Evolutionary conservation across 1,140 invertebrate species (phyloP).

Genomic region (Drosophila tsacasi): DNA sequence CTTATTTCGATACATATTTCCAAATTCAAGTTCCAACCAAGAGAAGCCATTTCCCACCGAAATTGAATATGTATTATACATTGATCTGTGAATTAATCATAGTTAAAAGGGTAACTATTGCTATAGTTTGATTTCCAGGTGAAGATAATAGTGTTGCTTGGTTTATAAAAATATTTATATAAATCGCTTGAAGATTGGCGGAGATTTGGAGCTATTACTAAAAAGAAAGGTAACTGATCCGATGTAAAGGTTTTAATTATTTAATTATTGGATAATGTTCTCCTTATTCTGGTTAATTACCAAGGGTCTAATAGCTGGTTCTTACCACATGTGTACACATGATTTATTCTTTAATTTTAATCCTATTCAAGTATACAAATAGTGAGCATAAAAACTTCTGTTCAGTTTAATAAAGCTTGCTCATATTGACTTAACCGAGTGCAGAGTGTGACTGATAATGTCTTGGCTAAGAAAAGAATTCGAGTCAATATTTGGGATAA

Average conservation of each 20-base stretch:
- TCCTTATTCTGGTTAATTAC: background rate
- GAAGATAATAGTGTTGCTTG: background rate
- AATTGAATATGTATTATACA: background rate
- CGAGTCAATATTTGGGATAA: slow-evolving; percentile 11
- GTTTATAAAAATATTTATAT: background rate
- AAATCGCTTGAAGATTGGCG: background rate
- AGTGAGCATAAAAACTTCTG: background rate
- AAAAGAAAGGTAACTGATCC: background rate
- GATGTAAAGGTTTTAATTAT: background rate
- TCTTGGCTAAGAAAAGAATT: slow-evolving; percentile 8
- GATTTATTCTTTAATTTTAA: background rate
- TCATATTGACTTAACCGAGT: slow-evolving; percentile 12
- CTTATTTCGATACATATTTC: background rate
- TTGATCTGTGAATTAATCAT: background rate
- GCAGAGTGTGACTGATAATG: background rate
- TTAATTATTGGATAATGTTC: background rate
- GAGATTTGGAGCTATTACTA: background rate
- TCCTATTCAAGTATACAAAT: background rate
- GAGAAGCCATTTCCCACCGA: background rate
- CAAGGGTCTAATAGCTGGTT: background rate
- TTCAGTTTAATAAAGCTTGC: background rate
- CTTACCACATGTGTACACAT: background rate
- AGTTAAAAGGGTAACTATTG: background rate
- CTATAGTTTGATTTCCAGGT: background rate
- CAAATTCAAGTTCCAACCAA: too few relatives aligned